A percentile compares a stretch with the other conserved stretches of the same genome.
These are phyloP conservation scores for Platerodrilus igneus DNA, from an alignment of 2,888 invertebrate genomes.

Conservation along the genomic window DNA sequence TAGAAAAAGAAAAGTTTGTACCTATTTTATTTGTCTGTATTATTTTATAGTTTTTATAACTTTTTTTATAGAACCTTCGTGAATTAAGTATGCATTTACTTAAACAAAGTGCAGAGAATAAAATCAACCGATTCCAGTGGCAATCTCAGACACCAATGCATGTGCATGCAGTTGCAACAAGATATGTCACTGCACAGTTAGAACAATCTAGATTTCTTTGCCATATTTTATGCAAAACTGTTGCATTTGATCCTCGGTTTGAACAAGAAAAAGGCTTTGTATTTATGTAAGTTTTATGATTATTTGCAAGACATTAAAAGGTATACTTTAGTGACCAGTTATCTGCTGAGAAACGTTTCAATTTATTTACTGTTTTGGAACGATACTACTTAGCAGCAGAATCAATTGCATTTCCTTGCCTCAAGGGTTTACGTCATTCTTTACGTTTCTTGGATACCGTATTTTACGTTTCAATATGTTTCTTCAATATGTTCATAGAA, in stretches of 20 bases:
- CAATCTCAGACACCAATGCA: conserved; percentile 60
- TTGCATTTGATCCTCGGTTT: conserved; percentile 61
- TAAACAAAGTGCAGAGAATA: conserved; percentile 56
- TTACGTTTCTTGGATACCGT: conserved; percentile 79
- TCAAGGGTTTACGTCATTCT: conserved; percentile 84
- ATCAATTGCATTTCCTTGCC: conserved; percentile 78
- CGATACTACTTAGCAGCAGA: conserved; percentile 76
- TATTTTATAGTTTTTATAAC: not conserved
- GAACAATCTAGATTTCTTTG: conserved; percentile 75
- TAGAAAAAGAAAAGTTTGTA: too few relatives aligned
- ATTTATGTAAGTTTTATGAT: conserved; percentile 59
- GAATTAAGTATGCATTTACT: conserved; percentile 79
- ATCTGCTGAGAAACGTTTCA: conserved; percentile 62
- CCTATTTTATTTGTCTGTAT: too few relatives aligned
- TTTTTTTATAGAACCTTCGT: conserved; percentile 64
- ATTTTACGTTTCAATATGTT: conserved; percentile 74
- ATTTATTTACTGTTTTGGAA: conserved; percentile 74
- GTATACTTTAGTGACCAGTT: conserved; percentile 64
- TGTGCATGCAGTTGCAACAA: conserved; percentile 76
- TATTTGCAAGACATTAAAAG: conserved; percentile 7
- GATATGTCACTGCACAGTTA: conserved; percentile 76
- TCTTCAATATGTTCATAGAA: conserved; percentile 76
- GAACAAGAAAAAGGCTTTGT: conserved; percentile 73
- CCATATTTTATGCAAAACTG: conserved; percentile 66
- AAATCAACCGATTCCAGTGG: conserved; percentile 49